Base-by-base conservation (phyloP, 2,888 invertebrate genomes). In the Himalopsyche tibetana region DNA sequence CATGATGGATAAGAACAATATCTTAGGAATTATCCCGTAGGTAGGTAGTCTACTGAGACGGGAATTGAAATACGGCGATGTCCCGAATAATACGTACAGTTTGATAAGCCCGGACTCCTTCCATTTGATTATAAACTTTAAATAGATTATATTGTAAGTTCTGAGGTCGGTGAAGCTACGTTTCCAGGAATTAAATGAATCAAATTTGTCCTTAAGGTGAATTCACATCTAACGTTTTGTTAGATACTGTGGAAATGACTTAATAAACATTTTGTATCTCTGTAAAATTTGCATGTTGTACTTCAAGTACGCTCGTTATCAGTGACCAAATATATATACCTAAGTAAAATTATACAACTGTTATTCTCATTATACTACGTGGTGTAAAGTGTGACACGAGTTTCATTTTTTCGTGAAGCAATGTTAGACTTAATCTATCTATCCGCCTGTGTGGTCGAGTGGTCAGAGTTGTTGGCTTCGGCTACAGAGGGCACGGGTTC, bases 1-100 rank as follows among this genome's bases (percentile, higher is more conserved):
- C 82, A 80, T 85, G 85, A 85, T 85, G 82, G 85, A 85, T 85
- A 85, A 85, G 85, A 79, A 82, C 85, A 85, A 85, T 85, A 85
- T 85, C 82, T 69, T 51, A 82, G 85, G 85, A 82, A 82, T 85
- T 85, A 85, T 82, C 82, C 82, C 82, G 79, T 85, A 82, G 19
- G n/a, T 19, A 8, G 19, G 19, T 9, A 63, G 19, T 19, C 19
- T 28, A 3, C 63, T 28, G 63, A 63, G 63, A 63, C 28, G 63
- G 28, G 63, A 63, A 63, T 28, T 63, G 63, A 63, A 63, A 63
- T 63, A 63, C 63, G 63, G 28, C 63, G 15, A 51, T 63, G 63
- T 63, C 63, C 28, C 63, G 63, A 63, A 63, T 63, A 63, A 63
- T 63, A 63, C 28, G 63, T 63, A 19, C 63, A 63, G 19, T 63